Evolutionary conservation across 1,140 invertebrate species (phyloP).

Genomic region (Dolichoris vasculosae): DNA sequence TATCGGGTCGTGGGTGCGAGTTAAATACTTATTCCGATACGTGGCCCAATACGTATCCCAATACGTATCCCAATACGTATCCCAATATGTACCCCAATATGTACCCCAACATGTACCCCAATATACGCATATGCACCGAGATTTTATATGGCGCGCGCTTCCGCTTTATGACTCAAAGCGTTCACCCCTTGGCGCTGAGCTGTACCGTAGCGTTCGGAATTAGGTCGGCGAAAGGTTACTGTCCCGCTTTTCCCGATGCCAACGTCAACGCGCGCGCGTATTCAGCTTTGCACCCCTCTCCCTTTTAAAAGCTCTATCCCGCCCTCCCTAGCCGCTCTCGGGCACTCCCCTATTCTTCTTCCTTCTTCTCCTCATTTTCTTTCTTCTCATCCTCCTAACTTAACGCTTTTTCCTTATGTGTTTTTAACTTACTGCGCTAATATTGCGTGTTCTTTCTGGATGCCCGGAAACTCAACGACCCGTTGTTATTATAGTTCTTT

Average conservation of each 20-base stretch:
- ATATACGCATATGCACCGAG: background rate
- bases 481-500: background rate
- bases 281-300: constrained; percentile 23
- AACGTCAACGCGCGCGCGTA: constrained; percentile 44
- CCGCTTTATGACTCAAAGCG: constrained; percentile 55
- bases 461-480: background rate
- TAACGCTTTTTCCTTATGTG: too few relatives aligned
- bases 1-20: too few relatives aligned
- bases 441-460: background rate
- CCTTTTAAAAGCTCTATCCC: background rate
- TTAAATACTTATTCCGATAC: too few relatives aligned
- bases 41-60: too few relatives aligned
- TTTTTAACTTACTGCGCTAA: background rate
- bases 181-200: constrained; percentile 53
- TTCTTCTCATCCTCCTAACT: background rate
- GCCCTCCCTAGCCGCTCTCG: too few relatives aligned
- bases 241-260: constrained; percentile 56
- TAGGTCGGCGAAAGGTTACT: constrained; percentile 63
- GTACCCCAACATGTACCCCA: too few relatives aligned
- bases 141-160: constrained; percentile 49
- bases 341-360: background rate
- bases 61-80: too few relatives aligned
- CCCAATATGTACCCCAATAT: too few relatives aligned
- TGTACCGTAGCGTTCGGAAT: constrained; percentile 51
- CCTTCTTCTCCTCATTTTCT: too few relatives aligned